Conservation (phyloP, 2,113 vertebrate species). For the Turdus rufiventris region DNA sequence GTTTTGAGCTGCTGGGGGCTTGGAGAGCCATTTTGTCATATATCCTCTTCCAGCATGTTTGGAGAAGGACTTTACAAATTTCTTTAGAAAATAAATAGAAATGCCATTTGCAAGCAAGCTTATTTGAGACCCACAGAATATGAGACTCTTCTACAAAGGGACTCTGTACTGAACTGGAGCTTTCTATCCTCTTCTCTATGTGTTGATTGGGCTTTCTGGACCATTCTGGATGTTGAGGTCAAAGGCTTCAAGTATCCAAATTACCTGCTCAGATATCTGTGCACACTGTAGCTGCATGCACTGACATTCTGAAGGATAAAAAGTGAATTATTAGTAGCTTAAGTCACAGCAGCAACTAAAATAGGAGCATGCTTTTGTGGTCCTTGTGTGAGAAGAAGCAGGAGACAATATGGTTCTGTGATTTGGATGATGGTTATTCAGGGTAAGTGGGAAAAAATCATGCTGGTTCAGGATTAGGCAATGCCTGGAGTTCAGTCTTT, state of each 20-base stretch:
- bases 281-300: neutral
- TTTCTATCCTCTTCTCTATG: neutral
- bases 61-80: neutral
- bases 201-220: neutral
- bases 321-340: neutral
- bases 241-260: neutral
- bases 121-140: neutral
- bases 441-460: neutral
- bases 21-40: neutral
- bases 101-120: neutral
- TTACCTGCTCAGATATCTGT: neutral
- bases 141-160: neutral
- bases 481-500: neutral
- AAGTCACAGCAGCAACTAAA: neutral
- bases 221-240: neutral
- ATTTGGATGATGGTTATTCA: neutral
- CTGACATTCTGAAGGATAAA: neutral
- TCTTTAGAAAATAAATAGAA: neutral
- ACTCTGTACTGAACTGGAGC: neutral
- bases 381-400: neutral
- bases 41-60: neutral
- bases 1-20: neutral
- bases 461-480: neutral
- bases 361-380: neutral
- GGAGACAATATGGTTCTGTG: neutral